Base-by-base conservation (phyloP, 30 jellyfish, hydroid and myxozoan genomes). In the Aurelia aurita region DNA sequence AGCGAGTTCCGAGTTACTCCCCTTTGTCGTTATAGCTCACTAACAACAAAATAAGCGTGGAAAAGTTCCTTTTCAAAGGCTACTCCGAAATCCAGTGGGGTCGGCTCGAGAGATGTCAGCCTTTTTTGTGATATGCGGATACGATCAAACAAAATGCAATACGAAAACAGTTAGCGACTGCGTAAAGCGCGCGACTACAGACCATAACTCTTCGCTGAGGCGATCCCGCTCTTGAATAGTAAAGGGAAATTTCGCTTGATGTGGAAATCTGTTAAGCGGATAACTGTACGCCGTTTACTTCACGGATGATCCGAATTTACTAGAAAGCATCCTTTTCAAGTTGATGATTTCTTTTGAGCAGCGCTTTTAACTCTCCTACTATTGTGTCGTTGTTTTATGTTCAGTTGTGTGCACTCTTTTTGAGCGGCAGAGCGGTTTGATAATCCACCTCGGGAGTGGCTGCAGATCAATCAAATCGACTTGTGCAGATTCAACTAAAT, bases 211-310 rank as follows among this genome's bases (percentile, higher is more conserved):
- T 43, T 61, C 35, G 73, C 10, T 61, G 73, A 61, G 85, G 21
- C 57, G 71, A 15, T 58, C 58, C 83, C 69, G 72, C 75, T 65
- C 65, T 14, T 43, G 62, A 19, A 28, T 18, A 9, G 29, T 58
- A 34, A 54, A 65, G 32, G 57, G 74, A 68, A 69, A 27, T 64
- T 81, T 55, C 23, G 72, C 69, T 68, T 81, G 61, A 57, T 21
- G 79, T 69, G 78, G 75, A 67, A 81, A 81, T 81, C 91, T 81
- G 70, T 72, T 81, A 81, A 81, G 85, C 91, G 91, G 91, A 81
- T 81, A 59, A 57, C 16, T 19, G 53, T 28, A 46, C 77, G 57
- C 91, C 45, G 90, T 80, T 39, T 65, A 60, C 82, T 51, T 25
- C 91, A 25, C 64, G 64, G 93, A 67, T 71, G 72, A 84, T 84